A percentile compares a stretch with the other conserved stretches of the same genome.
phyloP scores from a whole-genome alignment of 2,888 invertebrate species.

The Lochmaea capreae region DNA sequence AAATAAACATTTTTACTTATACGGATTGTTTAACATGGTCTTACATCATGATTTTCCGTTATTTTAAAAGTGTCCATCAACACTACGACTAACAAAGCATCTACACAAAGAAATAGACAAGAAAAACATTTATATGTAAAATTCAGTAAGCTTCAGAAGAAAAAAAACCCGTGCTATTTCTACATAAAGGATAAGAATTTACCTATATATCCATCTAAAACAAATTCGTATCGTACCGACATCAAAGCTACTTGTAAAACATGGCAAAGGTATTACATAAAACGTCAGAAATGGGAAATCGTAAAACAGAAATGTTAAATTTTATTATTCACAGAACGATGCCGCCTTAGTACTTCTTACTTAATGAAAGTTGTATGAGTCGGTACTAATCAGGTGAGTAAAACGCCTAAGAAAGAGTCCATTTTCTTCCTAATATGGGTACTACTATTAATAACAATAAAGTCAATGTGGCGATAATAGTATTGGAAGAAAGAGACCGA shows the following conservation, averaged over 20 bases:
- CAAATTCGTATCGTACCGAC: slow-evolving; percentile 52
- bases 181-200: slow-evolving; percentile 12
- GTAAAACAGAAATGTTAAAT: slow-evolving; percentile 63
- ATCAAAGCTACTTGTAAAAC: slow-evolving; percentile 55
- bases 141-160: neutral
- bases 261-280: slow-evolving; percentile 54
- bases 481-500: slow-evolving; percentile 62
- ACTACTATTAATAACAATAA: slow-evolving; percentile 67
- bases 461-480: slow-evolving; percentile 67
- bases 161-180: neutral
- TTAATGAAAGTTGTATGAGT: slow-evolving; percentile 62
- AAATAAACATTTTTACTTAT: too few relatives aligned
- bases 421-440: slow-evolving; percentile 63
- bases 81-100: neutral
- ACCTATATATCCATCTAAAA: slow-evolving; percentile 47
- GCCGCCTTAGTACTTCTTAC: slow-evolving; percentile 13
- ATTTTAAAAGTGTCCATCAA: slow-evolving; percentile 2
- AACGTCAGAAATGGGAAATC: slow-evolving; percentile 57
- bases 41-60: neutral
- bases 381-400: slow-evolving; percentile 65
- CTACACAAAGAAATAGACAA: neutral
- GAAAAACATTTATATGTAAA: neutral
- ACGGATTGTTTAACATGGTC: neutral
- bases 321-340: slow-evolving; percentile 61
- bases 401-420: slow-evolving; percentile 63